phyloP scores from a whole-genome alignment of 2,888 invertebrate species.

The Melieria crassipennis region DNA sequence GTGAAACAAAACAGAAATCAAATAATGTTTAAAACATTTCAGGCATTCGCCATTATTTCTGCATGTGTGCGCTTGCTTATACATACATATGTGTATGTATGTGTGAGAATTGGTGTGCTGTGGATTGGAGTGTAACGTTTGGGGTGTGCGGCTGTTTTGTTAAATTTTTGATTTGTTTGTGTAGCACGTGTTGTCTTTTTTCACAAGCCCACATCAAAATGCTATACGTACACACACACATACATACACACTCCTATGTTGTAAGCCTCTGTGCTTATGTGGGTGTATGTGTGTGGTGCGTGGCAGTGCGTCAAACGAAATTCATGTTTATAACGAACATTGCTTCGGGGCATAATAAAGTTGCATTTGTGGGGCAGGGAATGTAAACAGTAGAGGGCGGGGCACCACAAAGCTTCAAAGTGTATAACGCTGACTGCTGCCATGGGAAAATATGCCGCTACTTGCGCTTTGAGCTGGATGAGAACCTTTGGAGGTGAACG shows the following conservation, averaged over 20 bases:
- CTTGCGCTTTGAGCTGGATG: no score
- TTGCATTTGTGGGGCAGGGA: neutral
- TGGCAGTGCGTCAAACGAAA: neutral
- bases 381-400: no score
- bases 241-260: neutral
- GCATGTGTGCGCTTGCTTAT: neutral
- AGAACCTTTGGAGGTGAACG: no score
- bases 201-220: conserved; percentile 7
- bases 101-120: neutral
- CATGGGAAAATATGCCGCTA: no score
- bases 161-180: conserved; percentile 58
- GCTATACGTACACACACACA: neutral
- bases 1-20: conserved; percentile 25
- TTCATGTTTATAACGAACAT: conserved; percentile 24
- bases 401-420: no score
- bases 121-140: no score
- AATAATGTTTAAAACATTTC: conserved; percentile 32
- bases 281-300: neutral
- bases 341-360: conserved; percentile 14
- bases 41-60: neutral
- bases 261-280: no score
- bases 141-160: no score
- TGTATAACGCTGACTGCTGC: no score
- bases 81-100: neutral
- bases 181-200: conserved; percentile 58